phyloP scores from a whole-genome alignment of 2,113 vertebrate genomes.

The Cygnus atratus region DNA sequence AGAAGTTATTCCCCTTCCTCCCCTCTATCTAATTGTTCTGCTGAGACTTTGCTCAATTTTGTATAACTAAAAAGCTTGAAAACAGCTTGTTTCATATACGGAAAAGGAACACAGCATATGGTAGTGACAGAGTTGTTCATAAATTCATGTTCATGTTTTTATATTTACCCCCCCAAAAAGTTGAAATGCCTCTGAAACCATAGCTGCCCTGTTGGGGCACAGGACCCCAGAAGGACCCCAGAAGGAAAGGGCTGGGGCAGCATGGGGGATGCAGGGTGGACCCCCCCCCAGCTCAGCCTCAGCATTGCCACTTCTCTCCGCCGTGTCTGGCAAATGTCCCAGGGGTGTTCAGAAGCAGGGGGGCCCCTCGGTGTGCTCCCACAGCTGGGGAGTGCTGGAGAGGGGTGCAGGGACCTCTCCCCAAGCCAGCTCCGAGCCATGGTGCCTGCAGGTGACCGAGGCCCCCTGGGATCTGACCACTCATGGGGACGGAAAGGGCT shows the following conservation, averaged over 20 bases:
- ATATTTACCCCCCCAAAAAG: neutral
- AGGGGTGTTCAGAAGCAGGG: too few species aligned
- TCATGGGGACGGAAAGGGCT: too few species aligned
- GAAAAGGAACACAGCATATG: neutral
- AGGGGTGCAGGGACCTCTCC: too few species aligned
- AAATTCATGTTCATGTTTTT: neutral
- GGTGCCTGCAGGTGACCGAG: too few species aligned
- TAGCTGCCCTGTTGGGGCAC: neutral
- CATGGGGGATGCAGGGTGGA: too few species aligned
- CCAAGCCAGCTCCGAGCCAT: too few species aligned
- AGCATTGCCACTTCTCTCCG: too few species aligned
- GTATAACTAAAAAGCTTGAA: conserved; percentile 15
- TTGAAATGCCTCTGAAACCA: neutral
- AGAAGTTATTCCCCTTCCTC: neutral
- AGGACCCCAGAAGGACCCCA: neutral
- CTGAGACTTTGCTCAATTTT: neutral
- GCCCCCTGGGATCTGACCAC: too few species aligned
- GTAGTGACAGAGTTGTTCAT: neutral
- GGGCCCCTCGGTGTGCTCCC: too few species aligned
- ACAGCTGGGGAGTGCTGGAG: too few species aligned
- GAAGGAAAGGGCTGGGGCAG: neutral
- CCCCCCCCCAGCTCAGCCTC: too few species aligned
- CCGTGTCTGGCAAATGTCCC: too few species aligned
- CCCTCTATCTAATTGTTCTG: neutral
- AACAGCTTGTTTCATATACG: neutral